A percentile compares a stretch with the other conserved stretches of the same genome.
Evolutionary conservation across 2,888 invertebrate species (phyloP).

Genomic region (Papilio elwesi): DNA sequence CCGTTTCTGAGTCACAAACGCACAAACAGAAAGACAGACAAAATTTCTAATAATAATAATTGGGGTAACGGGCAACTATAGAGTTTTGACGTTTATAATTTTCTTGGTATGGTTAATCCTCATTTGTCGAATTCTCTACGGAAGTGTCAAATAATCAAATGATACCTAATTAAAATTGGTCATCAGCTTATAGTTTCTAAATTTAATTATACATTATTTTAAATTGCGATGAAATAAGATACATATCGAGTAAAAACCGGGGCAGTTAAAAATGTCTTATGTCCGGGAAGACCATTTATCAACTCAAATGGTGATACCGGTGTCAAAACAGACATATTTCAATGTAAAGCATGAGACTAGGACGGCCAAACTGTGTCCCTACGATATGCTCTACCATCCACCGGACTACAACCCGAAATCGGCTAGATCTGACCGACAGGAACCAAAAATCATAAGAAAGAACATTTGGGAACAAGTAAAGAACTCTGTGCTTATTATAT

Average conservation of each 20-base stretch:
- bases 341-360: conserved; percentile 69
- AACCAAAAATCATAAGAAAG: conserved; percentile 69
- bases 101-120: no score
- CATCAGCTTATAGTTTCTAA: no score
- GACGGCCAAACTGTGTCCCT: conserved; percentile 63
- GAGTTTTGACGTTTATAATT: no score
- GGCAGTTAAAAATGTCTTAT: conserved; percentile 42
- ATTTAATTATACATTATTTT: neutral
- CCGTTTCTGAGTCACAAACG: no score
- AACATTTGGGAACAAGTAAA: conserved; percentile 77
- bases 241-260: neutral
- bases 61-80: no score
- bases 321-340: conserved; percentile 66
- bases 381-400: conserved; percentile 78
- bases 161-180: no score
- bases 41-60: no score
- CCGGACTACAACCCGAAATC: conserved; percentile 77
- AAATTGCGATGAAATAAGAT: neutral
- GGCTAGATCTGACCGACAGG: conserved; percentile 72
- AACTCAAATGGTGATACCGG: conserved; percentile 72
- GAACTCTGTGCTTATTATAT: neutral
- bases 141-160: no score
- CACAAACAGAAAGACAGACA: no score
- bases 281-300: conserved; percentile 54
- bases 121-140: no score